phyloP scores from a whole-genome alignment of 2,888 invertebrate genomes.

The Prionchulus punctatus region DNA sequence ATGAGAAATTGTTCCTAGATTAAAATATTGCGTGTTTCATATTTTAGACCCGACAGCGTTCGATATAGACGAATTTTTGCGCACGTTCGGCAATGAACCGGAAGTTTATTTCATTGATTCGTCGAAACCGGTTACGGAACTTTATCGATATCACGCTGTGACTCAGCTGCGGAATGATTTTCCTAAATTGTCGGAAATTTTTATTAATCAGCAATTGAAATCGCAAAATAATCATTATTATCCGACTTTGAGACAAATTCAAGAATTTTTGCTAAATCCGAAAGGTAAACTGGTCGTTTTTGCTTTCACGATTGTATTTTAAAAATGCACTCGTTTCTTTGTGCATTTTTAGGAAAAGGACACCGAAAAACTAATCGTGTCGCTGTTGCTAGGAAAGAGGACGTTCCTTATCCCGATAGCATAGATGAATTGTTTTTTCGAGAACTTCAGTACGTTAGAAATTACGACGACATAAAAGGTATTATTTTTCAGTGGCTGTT shows the following conservation, averaged over 20 bases:
- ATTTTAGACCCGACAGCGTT: slow-evolving; percentile 15
- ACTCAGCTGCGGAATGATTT: slow-evolving; percentile 3
- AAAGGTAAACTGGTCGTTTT: not conserved
- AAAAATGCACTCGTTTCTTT: no score
- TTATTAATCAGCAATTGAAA: not conserved
- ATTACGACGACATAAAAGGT: slow-evolving; percentile 27
- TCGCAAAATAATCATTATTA: slow-evolving; percentile 3
- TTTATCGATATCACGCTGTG: slow-evolving; percentile 5
- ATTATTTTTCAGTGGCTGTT: no score
- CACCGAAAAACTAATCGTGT: no score
- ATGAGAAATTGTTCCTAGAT: no score
- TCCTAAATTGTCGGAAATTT: not conserved
- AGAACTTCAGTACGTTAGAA: slow-evolving; percentile 24
- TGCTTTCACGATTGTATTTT: no score
- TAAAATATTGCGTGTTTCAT: no score
- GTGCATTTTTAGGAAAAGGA: no score
- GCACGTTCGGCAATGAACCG: slow-evolving; percentile 29
- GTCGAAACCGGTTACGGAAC: slow-evolving; percentile 19
- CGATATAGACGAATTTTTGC: slow-evolving; percentile 24
- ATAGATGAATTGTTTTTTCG: slow-evolving; percentile 31
- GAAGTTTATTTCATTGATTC: slow-evolving; percentile 20
- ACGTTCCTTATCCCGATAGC: slow-evolving; percentile 19
- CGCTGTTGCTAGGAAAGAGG: no score
- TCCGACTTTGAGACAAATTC: not conserved
- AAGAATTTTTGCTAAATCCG: not conserved